phyloP scores from a whole-genome alignment of 2,113 vertebrate genomes.

The Labeo catla region DNA sequence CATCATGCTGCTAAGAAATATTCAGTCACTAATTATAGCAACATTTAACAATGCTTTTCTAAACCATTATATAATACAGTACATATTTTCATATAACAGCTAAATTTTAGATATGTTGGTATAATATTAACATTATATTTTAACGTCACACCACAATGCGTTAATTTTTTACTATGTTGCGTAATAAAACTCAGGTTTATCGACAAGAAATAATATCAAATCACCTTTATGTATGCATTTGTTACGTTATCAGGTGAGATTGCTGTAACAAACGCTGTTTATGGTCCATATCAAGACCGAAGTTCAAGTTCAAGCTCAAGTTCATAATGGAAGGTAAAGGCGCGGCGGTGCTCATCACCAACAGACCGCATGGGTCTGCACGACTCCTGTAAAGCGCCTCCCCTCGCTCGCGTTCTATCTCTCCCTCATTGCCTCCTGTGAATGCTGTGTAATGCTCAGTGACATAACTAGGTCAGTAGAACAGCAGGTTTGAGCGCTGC shows the following conservation, averaged over 20 bases:
- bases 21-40: not conserved
- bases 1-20: not conserved
- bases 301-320: constrained; percentile 23
- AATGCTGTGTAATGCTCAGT: constrained; percentile 72
- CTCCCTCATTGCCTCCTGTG: constrained; percentile 58
- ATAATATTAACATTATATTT: too few species aligned
- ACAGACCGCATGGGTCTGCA: constrained; percentile 52
- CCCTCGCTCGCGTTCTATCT: not conserved
- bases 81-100: not conserved
- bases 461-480: constrained; percentile 83
- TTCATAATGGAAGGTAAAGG: not conserved
- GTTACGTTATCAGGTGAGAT: not conserved
- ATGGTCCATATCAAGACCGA: not conserved
- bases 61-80: not conserved
- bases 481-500: constrained; percentile 67
- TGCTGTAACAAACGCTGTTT: not conserved
- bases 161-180: not conserved
- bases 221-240: not conserved
- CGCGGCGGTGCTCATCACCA: not conserved
- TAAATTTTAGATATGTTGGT: too few species aligned
- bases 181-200: not conserved
- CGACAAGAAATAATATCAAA: not conserved
- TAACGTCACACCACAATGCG: too few species aligned
- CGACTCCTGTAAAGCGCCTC: constrained; percentile 24
- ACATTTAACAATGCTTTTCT: not conserved